Base-by-base conservation (phyloP, 2,888 invertebrate species). In the Chaetogeoica ovagalla region DNA sequence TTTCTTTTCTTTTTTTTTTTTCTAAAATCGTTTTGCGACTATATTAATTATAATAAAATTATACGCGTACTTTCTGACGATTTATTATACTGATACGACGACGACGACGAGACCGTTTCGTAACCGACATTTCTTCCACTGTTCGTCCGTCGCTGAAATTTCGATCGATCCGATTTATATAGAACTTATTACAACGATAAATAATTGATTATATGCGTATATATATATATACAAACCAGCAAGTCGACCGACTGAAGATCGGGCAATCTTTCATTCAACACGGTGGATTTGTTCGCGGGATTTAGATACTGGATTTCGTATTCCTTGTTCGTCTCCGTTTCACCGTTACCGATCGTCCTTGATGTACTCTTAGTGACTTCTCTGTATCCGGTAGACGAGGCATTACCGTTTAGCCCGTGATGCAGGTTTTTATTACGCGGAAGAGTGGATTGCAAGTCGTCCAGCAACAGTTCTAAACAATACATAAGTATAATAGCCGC, bases 361-460 rank as follows among this genome's bases (percentile, higher is more conserved):
- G 83, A 84, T 8, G 84, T 83, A 21, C 85, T 84, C 48, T 85
- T 82, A n/a, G 84, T 83, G n/a, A 84, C 83, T 81, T 85, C 85
- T 69, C 84, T 84, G 83, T 85, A 85, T 9, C 84, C 84, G 19
- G 84, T 83, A 0, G 82, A 68, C 2, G 81, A 76, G 48, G 59
- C 83, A 81, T 73, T 83, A 81, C 70, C 60, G 43, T 9, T 43
- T 57, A 74, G 73, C 39, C 81, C 81, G 48, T 81, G n/a, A n/a
- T n/a, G 30, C 30, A 30, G 66, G 52, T 82, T 83, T 68, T 82
- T 30, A 30, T 30, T 82, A 39, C 83, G 83, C n/a, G 83, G 76
- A 65, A 86, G 85, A 63, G 85, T 85, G 19, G 85, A 85, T 82
- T 86, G 85, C 37, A 86, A 83, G 81, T 86, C 86, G 70, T 86